Conservation (phyloP, 2,797 vertebrate genomes). For the Mormyrops attenuatus region DNA sequence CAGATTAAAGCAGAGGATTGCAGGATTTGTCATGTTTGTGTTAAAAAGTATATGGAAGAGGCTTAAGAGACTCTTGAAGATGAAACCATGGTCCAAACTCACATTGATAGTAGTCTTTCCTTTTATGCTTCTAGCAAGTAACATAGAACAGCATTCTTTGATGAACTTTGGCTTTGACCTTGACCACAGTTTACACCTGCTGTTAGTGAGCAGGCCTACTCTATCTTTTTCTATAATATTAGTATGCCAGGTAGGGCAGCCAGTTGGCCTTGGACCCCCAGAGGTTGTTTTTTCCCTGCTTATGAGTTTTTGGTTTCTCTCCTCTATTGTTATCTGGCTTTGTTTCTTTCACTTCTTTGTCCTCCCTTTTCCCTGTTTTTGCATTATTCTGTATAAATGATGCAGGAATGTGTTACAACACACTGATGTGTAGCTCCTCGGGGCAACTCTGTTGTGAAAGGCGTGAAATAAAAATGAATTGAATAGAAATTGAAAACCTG, state of each 20-base stretch:
- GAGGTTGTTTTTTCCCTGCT: neutral
- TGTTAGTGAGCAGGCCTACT: neutral
- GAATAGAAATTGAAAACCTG: neutral
- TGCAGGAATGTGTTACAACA: neutral
- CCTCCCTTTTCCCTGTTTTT: neutral
- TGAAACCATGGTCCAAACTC: neutral
- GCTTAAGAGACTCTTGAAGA: slow-evolving; percentile 29
- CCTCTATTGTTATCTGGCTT: neutral
- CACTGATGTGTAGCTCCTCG: neutral
- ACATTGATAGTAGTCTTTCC: neutral
- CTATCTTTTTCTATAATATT: neutral
- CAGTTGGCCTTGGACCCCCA: neutral
- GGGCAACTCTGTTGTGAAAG: neutral
- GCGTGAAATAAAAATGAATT: neutral
- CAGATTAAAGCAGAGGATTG: slow-evolving; percentile 62
- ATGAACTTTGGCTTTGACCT: neutral
- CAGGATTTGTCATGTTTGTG: slow-evolving; percentile 56
- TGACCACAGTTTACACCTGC: neutral
- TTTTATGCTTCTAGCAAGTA: neutral
- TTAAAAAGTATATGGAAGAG: slow-evolving; percentile 50
- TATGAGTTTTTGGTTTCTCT: neutral
- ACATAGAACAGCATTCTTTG: neutral
- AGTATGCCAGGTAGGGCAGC: neutral
- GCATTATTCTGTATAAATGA: neutral
- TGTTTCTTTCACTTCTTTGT: neutral